Evolutionary conservation across 2,113 vertebrate genomes (phyloP), one percentile per base, ranked within the genome.

Genomic region (Oryzias curvinotus): DNA sequence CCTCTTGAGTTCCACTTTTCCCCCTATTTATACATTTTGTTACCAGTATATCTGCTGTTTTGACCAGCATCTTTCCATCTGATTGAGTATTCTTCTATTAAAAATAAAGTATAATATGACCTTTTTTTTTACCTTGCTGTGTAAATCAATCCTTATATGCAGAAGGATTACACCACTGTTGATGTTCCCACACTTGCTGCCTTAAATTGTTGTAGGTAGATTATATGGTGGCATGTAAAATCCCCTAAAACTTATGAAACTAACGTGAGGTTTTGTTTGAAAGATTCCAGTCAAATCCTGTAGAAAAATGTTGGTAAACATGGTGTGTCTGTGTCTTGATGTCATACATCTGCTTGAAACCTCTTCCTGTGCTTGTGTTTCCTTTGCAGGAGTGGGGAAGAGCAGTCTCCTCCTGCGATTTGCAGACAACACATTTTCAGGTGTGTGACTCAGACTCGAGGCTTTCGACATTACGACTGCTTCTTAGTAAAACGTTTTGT

Each of bases 401-500:
- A 98, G 97, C 94, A 98, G 97, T 89, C 93, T 98, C 80, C 93
- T 98, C 62, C 91, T 98, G 83, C 94, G 97, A 61, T 98, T 98
- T 80, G 96, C 97, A 89, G 97, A 98, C 90, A 98, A 98, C 88
- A 98, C 96, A 2, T 98, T 98, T 92, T 98, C 97, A 95, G 97
- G 97, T 98, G 80, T 80, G 94, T 30, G 7, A 0, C 18, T 16
- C 4, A 4, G 36, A 15, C 54, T 45, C 28, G 30, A 19, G 5
- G 18, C 41, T 47, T 28, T 0, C 8, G 14, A 36, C 46, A 36
- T 36, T 50, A 41, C 36, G 17, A 16, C 14, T 4, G 12, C 5
- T 0, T 62, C 30, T 54, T 7, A 23, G 15, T 43, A 18, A 54
- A 18, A 14, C 8, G 14, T 10, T 57, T 59, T 18, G 7, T 14